Evolutionary conservation across 2,888 invertebrate species (phyloP).

Genomic region (Isotomurus palustris): DNA sequence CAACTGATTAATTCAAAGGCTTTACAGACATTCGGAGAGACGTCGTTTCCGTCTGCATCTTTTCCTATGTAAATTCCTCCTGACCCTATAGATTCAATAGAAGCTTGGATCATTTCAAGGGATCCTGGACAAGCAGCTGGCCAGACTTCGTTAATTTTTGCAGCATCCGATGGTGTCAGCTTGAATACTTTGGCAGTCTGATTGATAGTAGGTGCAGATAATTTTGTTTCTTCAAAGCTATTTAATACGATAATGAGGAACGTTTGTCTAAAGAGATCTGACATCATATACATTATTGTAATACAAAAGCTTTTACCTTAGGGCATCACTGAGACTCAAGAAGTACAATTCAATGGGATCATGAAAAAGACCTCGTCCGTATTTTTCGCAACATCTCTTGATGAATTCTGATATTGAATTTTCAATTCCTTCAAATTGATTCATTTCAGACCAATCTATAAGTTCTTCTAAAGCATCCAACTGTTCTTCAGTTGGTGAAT

Average conservation of each 20-base stretch:
- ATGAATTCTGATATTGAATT: conserved; percentile 11
- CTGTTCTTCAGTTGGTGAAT: conserved; percentile 9
- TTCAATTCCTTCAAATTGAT: conserved; percentile 34
- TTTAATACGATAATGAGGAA: too few species aligned
- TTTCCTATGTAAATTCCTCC: conserved; percentile 25
- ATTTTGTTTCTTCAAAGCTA: not conserved
- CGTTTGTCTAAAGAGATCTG: too few species aligned
- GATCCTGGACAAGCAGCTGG: conserved; percentile 28
- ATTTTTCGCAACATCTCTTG: conserved; percentile 1
- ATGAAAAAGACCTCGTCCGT: conserved; percentile 17
- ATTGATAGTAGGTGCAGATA: not conserved
- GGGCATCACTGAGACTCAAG: conserved; percentile 12
- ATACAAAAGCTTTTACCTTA: not conserved
- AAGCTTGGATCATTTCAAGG: conserved; percentile 23
- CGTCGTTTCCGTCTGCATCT: not conserved
- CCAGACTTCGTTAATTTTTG: conserved; percentile 24
- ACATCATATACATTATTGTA: not conserved
- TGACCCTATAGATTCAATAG: conserved; percentile 26
- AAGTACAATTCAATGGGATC: conserved; percentile 27
- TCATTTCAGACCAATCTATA: conserved; percentile 25
- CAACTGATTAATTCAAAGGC: conserved; percentile 21
- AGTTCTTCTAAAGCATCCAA: conserved; percentile 6
- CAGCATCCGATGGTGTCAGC: conserved; percentile 16
- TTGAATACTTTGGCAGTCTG: conserved; percentile 7
- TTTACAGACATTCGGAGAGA: not conserved